Evolutionary conservation across 2,888 invertebrate species (phyloP), one percentile per base, ranked within the genome.

Genomic region (Sympetrum striolatum): DNA sequence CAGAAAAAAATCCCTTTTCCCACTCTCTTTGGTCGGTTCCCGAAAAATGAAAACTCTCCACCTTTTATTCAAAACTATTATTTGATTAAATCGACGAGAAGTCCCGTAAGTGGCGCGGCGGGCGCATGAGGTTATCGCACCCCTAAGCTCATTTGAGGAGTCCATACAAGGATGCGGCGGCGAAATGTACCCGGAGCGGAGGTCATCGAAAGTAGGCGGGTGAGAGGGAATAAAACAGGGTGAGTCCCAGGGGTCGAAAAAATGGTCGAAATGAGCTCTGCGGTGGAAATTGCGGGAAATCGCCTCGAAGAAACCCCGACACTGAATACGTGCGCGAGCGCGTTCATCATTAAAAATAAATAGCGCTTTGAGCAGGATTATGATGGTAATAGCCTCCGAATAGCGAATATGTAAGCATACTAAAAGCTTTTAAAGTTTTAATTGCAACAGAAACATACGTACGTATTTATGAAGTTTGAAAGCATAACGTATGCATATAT

Each of bases 51-150:
- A 44, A 44, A 44, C 10, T 44, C 64, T 64, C 58, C 58, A 35
- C 58, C 58, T 81, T 86, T 60, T 86, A 86, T 86, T 60, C 86
- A 35, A n/a, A 35, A 58, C 86, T 86, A 86, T 86, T 86, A 86
- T 86, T 86, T 86, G 86, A 86, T 86, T 60, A 60, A 86, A 86
- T 86, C 86, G 60, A 86, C 86, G 53, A 86, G 86, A 86, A 86
- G 35, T 60, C 86, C 86, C 86, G 22, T 86, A 86, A 86, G 86
- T 60, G 60, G 60, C 58, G 18, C 18, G 53, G 39, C 80, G 25
- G n/a, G 25, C 81, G 58, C 58, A 53, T 48, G 60, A 60, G 86
- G 86, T 86, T 86, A 86, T 86, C 86, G 86, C 86, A 60, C 86
- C 39, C 37, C 39, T 86, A 86, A 86, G 86, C 86, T 86, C 86